Conservation (phyloP, 37 sponge, comb jelly and placozoan genomes). For the Agelas oroides region DNA sequence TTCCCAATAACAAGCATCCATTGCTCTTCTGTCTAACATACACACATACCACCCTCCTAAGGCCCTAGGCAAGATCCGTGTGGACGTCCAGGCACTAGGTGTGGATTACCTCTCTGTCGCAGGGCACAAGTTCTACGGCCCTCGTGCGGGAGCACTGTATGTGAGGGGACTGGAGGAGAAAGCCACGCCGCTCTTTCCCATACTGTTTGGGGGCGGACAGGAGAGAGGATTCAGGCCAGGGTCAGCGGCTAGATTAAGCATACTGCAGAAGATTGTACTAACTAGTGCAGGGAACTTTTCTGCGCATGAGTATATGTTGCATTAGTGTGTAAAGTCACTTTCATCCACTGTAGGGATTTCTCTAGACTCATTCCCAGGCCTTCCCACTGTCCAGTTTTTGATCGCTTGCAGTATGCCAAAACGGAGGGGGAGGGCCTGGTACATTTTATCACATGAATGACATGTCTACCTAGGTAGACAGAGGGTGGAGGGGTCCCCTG, state of each 20-base stretch:
- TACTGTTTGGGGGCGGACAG: conserved; percentile 89
- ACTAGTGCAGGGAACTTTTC: too few species aligned
- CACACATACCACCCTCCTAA: conserved; percentile 33
- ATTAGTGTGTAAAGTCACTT: too few species aligned
- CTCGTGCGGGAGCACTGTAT: conserved; percentile 89
- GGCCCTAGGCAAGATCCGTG: conserved; percentile 87
- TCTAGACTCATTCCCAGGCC: too few species aligned
- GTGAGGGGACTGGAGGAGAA: conserved; percentile 57
- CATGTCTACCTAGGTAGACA: too few species aligned
- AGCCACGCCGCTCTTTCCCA: conserved; percentile 63
- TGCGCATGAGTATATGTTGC: too few species aligned
- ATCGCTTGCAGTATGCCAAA: too few species aligned
- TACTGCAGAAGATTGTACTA: neutral
- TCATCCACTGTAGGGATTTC: neutral
- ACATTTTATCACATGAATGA: too few species aligned
- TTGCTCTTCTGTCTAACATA: conserved; percentile 40
- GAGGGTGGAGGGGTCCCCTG: too few species aligned
- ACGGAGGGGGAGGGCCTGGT: too few species aligned
- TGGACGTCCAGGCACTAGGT: conserved; percentile 69
- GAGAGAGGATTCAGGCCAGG: conserved; percentile 88
- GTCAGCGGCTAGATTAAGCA: conserved; percentile 41
- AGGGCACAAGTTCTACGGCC: conserved; percentile 98
- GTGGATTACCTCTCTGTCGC: conserved; percentile 89
- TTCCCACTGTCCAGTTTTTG: too few species aligned
- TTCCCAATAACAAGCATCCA: conserved; percentile 39